Evolutionary conservation across 2,113 vertebrate genomes (phyloP).

Genomic region (Sceloporus tristichus): DNA sequence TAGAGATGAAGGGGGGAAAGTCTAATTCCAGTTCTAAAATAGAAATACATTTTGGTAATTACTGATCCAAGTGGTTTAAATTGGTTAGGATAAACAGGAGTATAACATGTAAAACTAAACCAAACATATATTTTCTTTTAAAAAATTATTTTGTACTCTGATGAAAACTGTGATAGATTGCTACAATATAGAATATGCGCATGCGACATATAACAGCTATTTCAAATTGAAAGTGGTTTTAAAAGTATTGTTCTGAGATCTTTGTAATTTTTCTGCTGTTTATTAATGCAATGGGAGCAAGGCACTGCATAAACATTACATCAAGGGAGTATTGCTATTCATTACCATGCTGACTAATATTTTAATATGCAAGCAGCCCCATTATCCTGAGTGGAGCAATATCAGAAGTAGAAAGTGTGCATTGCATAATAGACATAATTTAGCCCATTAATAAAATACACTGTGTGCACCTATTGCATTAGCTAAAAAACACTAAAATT

Average conservation of each 20-base stretch:
- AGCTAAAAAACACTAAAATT: slow-evolving; percentile 1
- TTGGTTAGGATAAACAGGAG: not conserved
- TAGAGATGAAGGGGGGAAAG: too few relatives aligned
- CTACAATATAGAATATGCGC: not conserved
- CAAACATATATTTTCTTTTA: not conserved
- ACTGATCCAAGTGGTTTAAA: not conserved
- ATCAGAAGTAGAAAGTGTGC: not conserved
- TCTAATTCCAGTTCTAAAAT: not conserved
- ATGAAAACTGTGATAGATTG: not conserved
- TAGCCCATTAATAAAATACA: slow-evolving; percentile 16
- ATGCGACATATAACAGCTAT: not conserved
- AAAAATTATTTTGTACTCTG: too few relatives aligned
- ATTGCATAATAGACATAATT: slow-evolving; percentile 2
- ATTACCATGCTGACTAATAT: slow-evolving; percentile 9
- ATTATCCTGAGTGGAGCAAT: slow-evolving; percentile 16
- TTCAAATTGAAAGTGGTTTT: not conserved
- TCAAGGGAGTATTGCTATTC: slow-evolving; percentile 10
- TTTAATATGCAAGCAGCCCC: not conserved
- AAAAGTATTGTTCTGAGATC: not conserved
- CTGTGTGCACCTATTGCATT: slow-evolving; percentile 17
- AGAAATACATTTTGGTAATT: not conserved
- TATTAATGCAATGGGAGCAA: slow-evolving; percentile 5
- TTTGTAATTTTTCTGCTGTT: not conserved
- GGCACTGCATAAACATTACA: slow-evolving; percentile 2
- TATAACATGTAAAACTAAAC: not conserved